Evolutionary conservation across 1,140 invertebrate genomes (phyloP), one percentile per base, ranked within the genome.

Genomic region (Hylaeus anthracinus): DNA sequence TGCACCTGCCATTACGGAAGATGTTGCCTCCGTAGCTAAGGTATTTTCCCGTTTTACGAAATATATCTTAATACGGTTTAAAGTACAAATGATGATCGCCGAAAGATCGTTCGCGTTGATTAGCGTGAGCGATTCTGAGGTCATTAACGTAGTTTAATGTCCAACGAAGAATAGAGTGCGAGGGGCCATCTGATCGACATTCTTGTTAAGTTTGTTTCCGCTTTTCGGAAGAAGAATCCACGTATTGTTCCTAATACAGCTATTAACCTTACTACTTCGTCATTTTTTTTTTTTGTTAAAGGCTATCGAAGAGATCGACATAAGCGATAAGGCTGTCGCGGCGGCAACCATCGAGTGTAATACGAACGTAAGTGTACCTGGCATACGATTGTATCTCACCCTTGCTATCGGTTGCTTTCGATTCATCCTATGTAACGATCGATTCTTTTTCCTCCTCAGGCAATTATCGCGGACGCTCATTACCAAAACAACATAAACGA

Each of bases 11-110:
- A 93, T 93, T 80, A 93, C 92, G 64, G 92, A 93, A 86, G 93
- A 93, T 77, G 93, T 93, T 72, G 90, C 93, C 69, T 93, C 93
- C 14, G 92, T 93, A 10, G 92, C 90, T 73, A 93, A 93, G 90
- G 93, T 93, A 87, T 66, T 26, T 26, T 26, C 26, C 26, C 26
- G 26, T 26, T 26, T 26, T 26, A 26, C 3, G 9, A 8, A 55
- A 10, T 14, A 1, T 5, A 14, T 58, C 56, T 26, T n/a, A 5
- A 15, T 56, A 56, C 15, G 10, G 10, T 4, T 26, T n/a, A 15
- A 12, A 10, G 37, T 3, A 1, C 1, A 15, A 43, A 85, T 93
- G 92, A 93, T 93, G 92, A 93, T 92, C 90, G 90, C 92, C 92
- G 73, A 73, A 58, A 78, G 85, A 90, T 91, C 86, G 84, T 83